Evolutionary conservation across 2,888 invertebrate genomes (phyloP), one percentile per base, ranked within the genome.

Genomic region (Drosophila borborema): DNA sequence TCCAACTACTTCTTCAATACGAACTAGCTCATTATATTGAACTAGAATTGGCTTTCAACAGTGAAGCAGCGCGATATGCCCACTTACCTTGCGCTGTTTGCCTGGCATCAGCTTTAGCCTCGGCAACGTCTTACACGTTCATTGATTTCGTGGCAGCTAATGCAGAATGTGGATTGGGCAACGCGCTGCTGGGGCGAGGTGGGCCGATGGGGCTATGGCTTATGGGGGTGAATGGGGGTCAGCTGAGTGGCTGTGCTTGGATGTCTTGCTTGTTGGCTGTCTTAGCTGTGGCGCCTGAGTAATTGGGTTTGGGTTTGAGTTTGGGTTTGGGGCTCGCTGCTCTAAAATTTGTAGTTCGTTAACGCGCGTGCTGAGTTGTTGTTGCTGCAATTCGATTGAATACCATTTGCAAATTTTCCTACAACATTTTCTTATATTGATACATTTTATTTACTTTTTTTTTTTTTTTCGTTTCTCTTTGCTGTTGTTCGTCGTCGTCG

Each of bases 371-470:
- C 64, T 59, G 54, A 45, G 12, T 46, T 40, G 40, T 23, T 40
- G 55, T 38, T 40, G 55, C 8, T 64, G 45, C 49, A n/a, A 16
- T 45, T 38, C 45, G 20, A n/a, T 55, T 54, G 34, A 40, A 31
- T 54, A 40, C 53, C 28, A 59, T 23, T 41, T 40, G 48, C 43
- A 53, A 83, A 77, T 86, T 71, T 81, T 84, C 84, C 40, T 64
- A 46, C 34, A 38, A 77, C 79, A 73, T 81, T 74, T 74, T 86
- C 84, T 73, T 81, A 74, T 74, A 86, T 88, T 73, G 82, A 88
- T 87, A 81, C 88, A 82, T 85, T 87, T 83, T 74, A 74, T 79
- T 89, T 79, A 73, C 79, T 87, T 87, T 84, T 82, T 70, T 82
- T 87, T 87, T 66, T 64, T 59, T 84, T 81, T 84, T 84, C 2